Base-by-base conservation (phyloP, 2,888 invertebrate species). In the Resseliella maxima region DNA sequence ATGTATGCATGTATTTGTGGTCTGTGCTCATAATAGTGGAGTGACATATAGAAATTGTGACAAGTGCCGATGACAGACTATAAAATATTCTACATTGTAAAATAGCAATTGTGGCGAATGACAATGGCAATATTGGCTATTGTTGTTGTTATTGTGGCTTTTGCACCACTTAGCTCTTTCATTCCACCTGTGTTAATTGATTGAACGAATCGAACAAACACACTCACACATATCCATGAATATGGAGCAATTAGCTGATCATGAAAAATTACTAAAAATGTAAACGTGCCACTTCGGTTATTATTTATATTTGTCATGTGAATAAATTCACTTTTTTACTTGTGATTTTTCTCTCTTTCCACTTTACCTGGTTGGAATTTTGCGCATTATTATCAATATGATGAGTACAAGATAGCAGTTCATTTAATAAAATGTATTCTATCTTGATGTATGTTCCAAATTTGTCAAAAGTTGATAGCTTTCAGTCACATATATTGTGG, bases 131-230 rank as follows among this genome's bases (percentile, higher is more conserved):
- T 72, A 72, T 59, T 24, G 59, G 59, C 59, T 27, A 27, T 72
- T 72, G 72, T 72, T 59, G 72, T 72, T 72, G 72, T 72, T 72
- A n/a, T 72, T 72, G 72, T 72, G 72, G 72, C 72, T 72, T 72
- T 35, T 72, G 31, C 72, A 72, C 31, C 59, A 72, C 31, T 72
- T 72, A 72, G 59, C n/a, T 72, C 72, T 24, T 24, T 72, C 72
- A 72, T 72, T 35, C 72, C 35, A 72, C 72, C 72, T 72, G 72
- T 72, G 72, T 31, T 72, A 72, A 72, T 35, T 72, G 72, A 72
- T 31, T 18, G 72, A 72, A 72, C 31, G 72, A 15, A 31, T 27
- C 10, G 2, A 59, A 15, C 59, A 72, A 3, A 72, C 72, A 72
- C 35, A 59, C 59, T 27, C 12, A 59, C n/a, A 72, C 72, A 12